Percentiles rank a stretch among this genome's conserved stretches.
These are phyloP conservation scores for Carcharodon carcharias DNA, from an alignment of 2,797 vertebrate genomes.

Conservation along the genomic window DNA sequence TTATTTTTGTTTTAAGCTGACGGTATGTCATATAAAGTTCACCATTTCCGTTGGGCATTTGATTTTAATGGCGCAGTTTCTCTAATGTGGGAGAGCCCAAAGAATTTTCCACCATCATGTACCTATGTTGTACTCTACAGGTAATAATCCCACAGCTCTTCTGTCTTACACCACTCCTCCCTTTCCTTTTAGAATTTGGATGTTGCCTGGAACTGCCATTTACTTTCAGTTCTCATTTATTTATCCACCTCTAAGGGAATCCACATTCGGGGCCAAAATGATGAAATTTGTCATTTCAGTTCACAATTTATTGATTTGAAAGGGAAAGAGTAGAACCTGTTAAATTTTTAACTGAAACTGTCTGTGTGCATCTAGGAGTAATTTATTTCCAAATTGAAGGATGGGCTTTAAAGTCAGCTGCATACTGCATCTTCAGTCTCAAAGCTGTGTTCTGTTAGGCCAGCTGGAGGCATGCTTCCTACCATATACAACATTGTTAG, in stretches of 20 bases:
- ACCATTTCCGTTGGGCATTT: slow-evolving; percentile 85
- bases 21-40: slow-evolving; percentile 78
- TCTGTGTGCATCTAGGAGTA: neutral
- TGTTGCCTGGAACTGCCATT: neutral
- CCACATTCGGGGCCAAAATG: neutral
- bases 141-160: slow-evolving; percentile 42
- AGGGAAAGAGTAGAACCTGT: neutral
- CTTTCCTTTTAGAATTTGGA: neutral
- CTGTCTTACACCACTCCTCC: neutral
- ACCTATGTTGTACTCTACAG: slow-evolving; percentile 83
- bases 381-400: neutral
- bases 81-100: slow-evolving; percentile 82
- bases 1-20: slow-evolving; percentile 59
- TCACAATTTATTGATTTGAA: neutral
- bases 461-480: neutral
- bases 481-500: neutral
- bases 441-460: neutral
- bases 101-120: slow-evolving; percentile 80
- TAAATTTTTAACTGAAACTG: neutral
- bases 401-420: neutral
- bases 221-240: neutral
- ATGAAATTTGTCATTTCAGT: neutral
- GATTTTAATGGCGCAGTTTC: slow-evolving; percentile 79
- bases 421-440: neutral
- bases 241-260: neutral